Percentiles rank a stretch among this genome's conserved stretches.
phyloP scores from a whole-genome alignment of 2,113 vertebrate genomes.

The Sturnira hondurensis region DNA sequence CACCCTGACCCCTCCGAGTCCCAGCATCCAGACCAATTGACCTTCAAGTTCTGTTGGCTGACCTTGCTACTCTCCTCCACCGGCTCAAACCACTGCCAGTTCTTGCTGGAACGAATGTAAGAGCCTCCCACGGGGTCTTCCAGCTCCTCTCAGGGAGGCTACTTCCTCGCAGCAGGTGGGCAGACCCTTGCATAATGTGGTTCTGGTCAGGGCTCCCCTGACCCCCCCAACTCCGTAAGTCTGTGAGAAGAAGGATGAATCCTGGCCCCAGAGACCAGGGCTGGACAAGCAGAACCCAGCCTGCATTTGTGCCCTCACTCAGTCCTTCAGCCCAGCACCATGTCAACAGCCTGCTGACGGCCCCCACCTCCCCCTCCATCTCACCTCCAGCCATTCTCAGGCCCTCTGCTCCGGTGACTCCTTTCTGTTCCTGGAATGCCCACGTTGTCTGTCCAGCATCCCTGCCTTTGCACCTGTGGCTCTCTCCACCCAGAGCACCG shows the following conservation, averaged over 20 bases:
- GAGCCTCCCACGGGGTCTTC: background rate
- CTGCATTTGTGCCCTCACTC: background rate
- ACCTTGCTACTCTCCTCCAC: background rate
- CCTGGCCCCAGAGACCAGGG: fast-evolving
- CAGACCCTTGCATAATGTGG: background rate
- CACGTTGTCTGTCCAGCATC: background rate
- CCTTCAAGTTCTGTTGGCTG: background rate
- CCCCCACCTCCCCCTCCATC: background rate
- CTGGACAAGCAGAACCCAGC: background rate
- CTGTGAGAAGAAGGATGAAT: background rate
- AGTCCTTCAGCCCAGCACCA: fast-evolving
- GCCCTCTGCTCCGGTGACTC: background rate
- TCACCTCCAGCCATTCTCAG: background rate
- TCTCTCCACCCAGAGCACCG: background rate
- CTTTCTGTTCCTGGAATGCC: background rate
- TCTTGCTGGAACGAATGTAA: background rate
- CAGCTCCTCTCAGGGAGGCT: background rate
- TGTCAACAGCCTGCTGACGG: fast-evolving
- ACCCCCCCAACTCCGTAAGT: background rate
- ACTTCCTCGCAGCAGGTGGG: background rate
- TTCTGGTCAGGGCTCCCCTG: background rate
- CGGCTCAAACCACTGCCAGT: background rate
- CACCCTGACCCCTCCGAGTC: background rate
- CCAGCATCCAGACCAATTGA: background rate
- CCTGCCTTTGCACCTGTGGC: background rate